These are phyloP conservation scores for Sinonovacula constricta DNA, from an alignment of 1,140 invertebrate genomes.

Conservation along the genomic window DNA sequence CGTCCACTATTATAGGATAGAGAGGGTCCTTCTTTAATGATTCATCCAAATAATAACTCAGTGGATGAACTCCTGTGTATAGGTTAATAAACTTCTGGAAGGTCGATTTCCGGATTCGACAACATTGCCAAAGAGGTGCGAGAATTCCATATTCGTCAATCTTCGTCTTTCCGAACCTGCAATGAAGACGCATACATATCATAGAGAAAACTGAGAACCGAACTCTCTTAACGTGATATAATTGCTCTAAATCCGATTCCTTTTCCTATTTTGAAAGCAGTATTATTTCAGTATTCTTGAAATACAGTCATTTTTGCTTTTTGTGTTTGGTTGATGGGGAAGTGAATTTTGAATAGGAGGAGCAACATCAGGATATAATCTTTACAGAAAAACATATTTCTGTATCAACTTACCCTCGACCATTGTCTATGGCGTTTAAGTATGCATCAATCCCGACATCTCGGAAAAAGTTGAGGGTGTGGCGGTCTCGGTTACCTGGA, in stretches of 20 bases:
- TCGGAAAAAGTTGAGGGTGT: slow-evolving; percentile 31
- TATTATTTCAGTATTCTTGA: too few relatives aligned
- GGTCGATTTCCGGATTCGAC: slow-evolving; percentile 37
- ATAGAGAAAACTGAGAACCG: too few relatives aligned
- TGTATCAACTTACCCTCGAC: slow-evolving; percentile 39
- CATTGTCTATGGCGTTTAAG: slow-evolving; percentile 32
- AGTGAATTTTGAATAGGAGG: too few relatives aligned
- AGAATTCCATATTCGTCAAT: slow-evolving; percentile 29
- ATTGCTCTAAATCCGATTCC: too few relatives aligned
- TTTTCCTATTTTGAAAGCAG: too few relatives aligned
- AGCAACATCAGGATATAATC: too few relatives aligned
- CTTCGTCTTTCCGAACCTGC: slow-evolving; percentile 33
- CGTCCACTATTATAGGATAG: slow-evolving; percentile 20
- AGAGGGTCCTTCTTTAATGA: slow-evolving; percentile 25
- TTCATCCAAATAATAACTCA: slow-evolving; percentile 18
- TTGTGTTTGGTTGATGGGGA: too few relatives aligned
- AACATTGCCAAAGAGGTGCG: slow-evolving; percentile 25
- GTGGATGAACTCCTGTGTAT: slow-evolving; percentile 29
- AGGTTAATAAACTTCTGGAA: slow-evolving; percentile 23
- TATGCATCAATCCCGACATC: slow-evolving; percentile 22
- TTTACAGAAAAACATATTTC: too few relatives aligned
- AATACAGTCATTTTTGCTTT: too few relatives aligned
- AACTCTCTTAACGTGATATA: too few relatives aligned
- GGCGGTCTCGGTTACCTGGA: slow-evolving; percentile 46
- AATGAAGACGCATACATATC: too few relatives aligned